phyloP scores from a whole-genome alignment of 2,113 vertebrate species.

The Asarcornis scutulata region DNA sequence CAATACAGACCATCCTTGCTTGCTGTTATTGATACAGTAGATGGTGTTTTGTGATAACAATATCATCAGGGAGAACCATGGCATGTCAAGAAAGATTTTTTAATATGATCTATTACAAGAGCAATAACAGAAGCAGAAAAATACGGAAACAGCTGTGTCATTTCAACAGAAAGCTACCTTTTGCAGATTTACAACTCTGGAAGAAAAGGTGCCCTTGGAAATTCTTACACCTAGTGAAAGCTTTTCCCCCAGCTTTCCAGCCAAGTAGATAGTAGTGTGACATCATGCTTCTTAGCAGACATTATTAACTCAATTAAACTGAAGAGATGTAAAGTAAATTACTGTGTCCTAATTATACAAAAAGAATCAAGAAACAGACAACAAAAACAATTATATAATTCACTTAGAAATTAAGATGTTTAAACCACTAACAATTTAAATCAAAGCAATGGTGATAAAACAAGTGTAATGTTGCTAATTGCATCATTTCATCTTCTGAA shows the following conservation, averaged over 20 bases:
- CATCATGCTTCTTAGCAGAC: constrained; percentile 52
- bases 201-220: neutral
- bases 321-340: constrained; percentile 72
- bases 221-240: neutral
- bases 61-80: constrained; percentile 1
- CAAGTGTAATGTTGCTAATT: constrained; percentile 62
- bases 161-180: constrained; percentile 7
- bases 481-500: constrained; percentile 46
- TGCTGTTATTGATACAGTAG: constrained; percentile 6
- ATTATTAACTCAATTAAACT: constrained; percentile 72
- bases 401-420: constrained; percentile 71
- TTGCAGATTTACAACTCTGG: neutral
- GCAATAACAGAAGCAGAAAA: constrained; percentile 8
- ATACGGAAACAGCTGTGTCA: neutral
- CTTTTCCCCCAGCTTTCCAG: constrained; percentile 26
- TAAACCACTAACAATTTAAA: constrained; percentile 61
- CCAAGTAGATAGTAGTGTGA: neutral
- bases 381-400: constrained; percentile 73
- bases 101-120: neutral
- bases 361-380: constrained; percentile 67
- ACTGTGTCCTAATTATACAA: constrained; percentile 65
- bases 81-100: constrained; percentile 10
- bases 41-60: constrained; percentile 15
- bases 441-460: constrained; percentile 68
- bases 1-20: neutral